These are phyloP conservation scores for Chydorus sphaericus DNA, from an alignment of 2,888 invertebrate species.

Conservation along the genomic window DNA sequence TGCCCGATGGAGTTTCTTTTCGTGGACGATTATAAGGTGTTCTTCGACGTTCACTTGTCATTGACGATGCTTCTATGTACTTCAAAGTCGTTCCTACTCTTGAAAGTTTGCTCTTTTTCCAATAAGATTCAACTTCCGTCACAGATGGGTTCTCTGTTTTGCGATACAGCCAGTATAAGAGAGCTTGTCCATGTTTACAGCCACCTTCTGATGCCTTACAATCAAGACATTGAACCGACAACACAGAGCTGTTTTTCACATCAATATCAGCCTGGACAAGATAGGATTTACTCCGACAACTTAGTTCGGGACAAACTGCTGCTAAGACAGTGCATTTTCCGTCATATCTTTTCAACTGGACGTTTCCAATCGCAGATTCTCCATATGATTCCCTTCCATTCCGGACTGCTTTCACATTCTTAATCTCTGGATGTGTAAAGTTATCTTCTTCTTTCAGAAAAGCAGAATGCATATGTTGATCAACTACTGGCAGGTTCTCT, in stretches of 20 bases:
- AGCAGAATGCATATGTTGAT: background rate
- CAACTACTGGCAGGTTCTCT: background rate
- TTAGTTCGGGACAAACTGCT: background rate
- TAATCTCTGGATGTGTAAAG: background rate
- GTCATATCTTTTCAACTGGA: background rate
- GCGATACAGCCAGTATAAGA: background rate
- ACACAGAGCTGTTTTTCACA: background rate
- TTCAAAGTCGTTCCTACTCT: background rate
- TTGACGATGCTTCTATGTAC: background rate
- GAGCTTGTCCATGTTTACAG: background rate
- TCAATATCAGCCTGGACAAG: background rate
- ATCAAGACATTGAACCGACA: background rate
- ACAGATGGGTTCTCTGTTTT: background rate
- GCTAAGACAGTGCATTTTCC: background rate
- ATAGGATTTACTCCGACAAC: background rate
- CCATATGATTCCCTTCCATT: background rate
- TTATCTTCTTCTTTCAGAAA: background rate
- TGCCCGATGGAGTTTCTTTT: background rate
- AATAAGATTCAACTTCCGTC: background rate
- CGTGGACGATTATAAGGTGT: background rate
- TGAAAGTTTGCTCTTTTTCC: background rate
- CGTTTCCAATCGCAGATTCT: background rate
- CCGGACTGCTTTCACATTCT: background rate
- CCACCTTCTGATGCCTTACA: background rate
- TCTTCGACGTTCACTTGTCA: background rate